Conservation (phyloP, 2,888 invertebrate genomes). For the Dromius quadrimaculatus region DNA sequence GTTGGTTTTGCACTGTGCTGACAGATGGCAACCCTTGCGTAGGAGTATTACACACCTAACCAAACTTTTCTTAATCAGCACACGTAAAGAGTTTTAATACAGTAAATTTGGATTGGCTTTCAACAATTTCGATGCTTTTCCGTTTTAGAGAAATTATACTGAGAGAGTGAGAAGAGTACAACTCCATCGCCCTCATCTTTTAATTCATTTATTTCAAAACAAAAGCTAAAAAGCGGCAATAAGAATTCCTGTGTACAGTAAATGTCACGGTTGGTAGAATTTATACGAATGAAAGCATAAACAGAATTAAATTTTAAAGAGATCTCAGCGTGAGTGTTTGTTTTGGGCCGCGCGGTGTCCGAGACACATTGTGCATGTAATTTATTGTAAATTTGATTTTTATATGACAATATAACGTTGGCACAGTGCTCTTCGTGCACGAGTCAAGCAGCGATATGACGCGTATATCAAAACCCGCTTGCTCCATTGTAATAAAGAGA, state of each 20-base stretch:
- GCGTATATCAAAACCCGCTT: constrained; percentile 13
- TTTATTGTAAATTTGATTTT: constrained; percentile 45
- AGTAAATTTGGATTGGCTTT: too few species aligned
- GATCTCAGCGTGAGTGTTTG: constrained; percentile 56
- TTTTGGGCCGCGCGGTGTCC: constrained; percentile 52
- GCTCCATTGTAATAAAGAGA: constrained; percentile 6
- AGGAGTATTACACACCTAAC: too few species aligned
- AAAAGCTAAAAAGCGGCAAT: constrained; percentile 51
- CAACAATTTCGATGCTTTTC: too few species aligned
- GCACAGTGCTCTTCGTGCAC: constrained; percentile 22
- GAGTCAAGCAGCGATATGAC: constrained; percentile 4
- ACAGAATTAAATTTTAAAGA: constrained; percentile 55
- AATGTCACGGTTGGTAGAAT: constrained; percentile 54
- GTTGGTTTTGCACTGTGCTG: constrained; percentile 1
- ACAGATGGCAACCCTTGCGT: constrained; percentile 13
- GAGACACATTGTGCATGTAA: constrained; percentile 52
- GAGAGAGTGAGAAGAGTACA: too few species aligned
- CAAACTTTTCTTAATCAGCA: too few species aligned
- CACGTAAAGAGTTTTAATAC: too few species aligned
- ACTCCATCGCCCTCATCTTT: background rate
- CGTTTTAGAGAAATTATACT: too few species aligned
- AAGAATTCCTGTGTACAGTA: constrained; percentile 45
- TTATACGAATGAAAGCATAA: constrained; percentile 54
- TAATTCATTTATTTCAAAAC: background rate
- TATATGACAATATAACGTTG: constrained; percentile 37